Base-by-base conservation (phyloP, 1,140 invertebrate species). In the Zaprionus vittiger region DNA sequence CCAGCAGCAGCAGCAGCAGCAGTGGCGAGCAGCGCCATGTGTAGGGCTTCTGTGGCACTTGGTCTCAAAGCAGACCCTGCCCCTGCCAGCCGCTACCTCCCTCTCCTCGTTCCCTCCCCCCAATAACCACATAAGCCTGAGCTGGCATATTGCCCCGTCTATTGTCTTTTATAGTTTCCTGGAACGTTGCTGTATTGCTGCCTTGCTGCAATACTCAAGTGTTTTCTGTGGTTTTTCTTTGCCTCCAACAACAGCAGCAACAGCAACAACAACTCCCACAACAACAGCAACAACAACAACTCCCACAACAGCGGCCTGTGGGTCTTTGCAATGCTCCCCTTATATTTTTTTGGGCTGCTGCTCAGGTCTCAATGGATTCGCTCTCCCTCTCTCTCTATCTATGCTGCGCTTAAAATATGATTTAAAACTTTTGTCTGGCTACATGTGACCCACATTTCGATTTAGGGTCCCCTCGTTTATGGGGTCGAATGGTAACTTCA, bases 131-230 rank as follows among this genome's bases (percentile, higher is more conserved):
- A 89, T 90, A 81, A 89, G 81, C 78, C 84, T 81, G 84, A 84
- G 84, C 85, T 90, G 84, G 81, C 84, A 90, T 90, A 90, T 89
- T 90, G 84, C 85, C 85, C 70, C 31, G 44, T 47, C 84, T 89
- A 89, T 89, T 89, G 84, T 89, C 84, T 89, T 89, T 89, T 89
- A 89, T 89, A 89, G 84, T 90, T 89, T 89, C 84, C 84, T 84
- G 85, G 85, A 89, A 87, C 84, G 75, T 77, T 57, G 69, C 81
- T 65, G 56, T 14, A 14, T 68, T 73, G 57, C 49, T 64, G 79
- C 38, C 14, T 9, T 74, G 83, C 64, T 85, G 79, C 83, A 82
- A 76, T 85, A 61, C 68, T 80, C 80, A 70, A 89, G 78, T 90
- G 55, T 72, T 90, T 89, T 89, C 65, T 80, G 76, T 75, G 78